Conservation (phyloP, 2,113 vertebrate species). For the Datnioides undecimradiatus region DNA sequence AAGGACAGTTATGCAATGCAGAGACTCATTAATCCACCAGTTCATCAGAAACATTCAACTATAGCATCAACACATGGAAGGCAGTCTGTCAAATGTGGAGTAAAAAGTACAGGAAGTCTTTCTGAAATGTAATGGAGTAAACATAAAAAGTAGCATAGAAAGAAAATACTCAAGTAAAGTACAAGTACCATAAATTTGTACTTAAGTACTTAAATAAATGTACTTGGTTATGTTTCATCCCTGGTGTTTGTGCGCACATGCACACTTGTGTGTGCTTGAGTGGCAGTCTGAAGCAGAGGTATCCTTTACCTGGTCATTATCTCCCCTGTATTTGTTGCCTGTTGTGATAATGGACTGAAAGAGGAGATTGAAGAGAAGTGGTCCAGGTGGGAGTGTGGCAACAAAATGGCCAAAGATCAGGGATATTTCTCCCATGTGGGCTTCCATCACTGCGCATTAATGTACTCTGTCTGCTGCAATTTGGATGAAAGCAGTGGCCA, state of each 20-base stretch:
- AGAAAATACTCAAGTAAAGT: too few species aligned
- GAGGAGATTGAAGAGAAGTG: slow-evolving; percentile 14
- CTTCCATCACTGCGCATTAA: background rate
- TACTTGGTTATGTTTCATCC: too few species aligned
- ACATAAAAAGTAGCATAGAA: too few species aligned
- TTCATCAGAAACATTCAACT: too few species aligned
- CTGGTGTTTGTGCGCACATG: background rate
- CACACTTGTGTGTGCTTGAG: background rate
- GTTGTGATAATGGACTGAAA: slow-evolving; percentile 36
- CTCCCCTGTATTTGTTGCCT: slow-evolving; percentile 10
- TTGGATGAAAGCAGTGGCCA: background rate
- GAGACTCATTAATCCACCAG: background rate
- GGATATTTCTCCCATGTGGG: background rate
- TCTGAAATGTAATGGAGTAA: too few species aligned
- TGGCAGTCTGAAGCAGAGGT: background rate
- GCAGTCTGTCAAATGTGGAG: too few species aligned
- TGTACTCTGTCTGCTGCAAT: background rate
- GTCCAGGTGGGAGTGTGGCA: slow-evolving; percentile 23
- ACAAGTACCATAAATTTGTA: too few species aligned
- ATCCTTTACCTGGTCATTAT: background rate
- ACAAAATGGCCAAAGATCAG: slow-evolving; percentile 5
- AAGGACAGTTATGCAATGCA: slow-evolving; percentile 1
- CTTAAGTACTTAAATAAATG: too few species aligned
- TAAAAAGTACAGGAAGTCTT: too few species aligned
- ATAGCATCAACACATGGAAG: too few species aligned